These are phyloP conservation scores for Thamnophis elegans DNA, from an alignment of 2,797 vertebrate genomes.

Conservation along the genomic window DNA sequence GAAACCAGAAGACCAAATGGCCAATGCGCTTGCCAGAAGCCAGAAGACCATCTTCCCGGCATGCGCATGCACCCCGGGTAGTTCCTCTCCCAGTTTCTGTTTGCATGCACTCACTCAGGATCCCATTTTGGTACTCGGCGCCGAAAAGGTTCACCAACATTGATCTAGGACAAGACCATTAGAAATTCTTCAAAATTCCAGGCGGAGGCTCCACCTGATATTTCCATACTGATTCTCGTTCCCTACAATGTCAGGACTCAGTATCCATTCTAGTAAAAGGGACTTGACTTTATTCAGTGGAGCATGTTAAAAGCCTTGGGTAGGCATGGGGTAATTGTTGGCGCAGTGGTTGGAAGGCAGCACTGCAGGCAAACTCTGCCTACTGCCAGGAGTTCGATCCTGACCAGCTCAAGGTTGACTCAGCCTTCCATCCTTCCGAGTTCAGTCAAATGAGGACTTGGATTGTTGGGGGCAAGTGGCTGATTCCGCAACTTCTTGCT, in stretches of 20 bases:
- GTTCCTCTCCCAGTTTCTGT: no score
- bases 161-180: neutral
- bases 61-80: no score
- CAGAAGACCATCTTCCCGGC: no score
- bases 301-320: neutral
- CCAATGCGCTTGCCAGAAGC: no score
- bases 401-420: neutral
- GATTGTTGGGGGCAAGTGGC: no score
- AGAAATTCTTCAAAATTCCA: neutral
- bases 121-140: no score
- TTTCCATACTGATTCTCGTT: neutral
- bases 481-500: neutral
- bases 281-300: neutral
- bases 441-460: no score
- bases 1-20: no score
- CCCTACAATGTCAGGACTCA: neutral
- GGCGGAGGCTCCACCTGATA: neutral
- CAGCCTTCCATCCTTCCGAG: neutral
- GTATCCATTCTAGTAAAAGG: neutral
- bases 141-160: no score
- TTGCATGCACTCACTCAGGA: no score
- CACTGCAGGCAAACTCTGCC: neutral
- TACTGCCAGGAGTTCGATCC: neutral
- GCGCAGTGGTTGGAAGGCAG: neutral
- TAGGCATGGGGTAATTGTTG: neutral